Conservation (phyloP, 2,797 vertebrate species). For the Channallabes apus region DNA sequence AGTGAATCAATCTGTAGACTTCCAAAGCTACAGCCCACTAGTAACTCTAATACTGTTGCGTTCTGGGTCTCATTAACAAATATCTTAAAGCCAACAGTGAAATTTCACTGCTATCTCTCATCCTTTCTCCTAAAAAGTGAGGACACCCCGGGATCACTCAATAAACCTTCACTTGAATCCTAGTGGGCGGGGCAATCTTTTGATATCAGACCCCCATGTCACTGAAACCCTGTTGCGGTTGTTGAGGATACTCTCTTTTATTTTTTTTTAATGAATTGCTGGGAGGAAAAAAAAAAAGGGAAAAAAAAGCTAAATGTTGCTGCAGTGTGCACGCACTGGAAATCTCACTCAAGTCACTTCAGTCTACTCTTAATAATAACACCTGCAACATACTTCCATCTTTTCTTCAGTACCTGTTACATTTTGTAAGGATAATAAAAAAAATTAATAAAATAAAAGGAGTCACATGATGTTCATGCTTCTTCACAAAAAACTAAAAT, state of each 20-base stretch:
- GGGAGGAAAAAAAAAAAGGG: accelerated
- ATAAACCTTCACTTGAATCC: neutral
- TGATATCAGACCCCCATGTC: no score
- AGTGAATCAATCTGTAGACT: neutral
- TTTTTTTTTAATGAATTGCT: no score
- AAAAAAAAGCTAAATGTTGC: neutral
- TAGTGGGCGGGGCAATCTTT: no score
- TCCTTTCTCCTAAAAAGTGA: neutral
- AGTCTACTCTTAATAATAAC: neutral
- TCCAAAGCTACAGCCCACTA: neutral
- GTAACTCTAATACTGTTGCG: neutral
- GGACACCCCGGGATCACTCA: neutral
- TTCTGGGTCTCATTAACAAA: neutral
- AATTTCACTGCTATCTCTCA: neutral
- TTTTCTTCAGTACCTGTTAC: conserved; percentile 21
- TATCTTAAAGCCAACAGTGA: neutral
- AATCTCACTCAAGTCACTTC: neutral
- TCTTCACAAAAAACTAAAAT: conserved; percentile 9
- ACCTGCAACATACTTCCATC: neutral
- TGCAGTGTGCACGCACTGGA: neutral
- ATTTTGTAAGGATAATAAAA: neutral
- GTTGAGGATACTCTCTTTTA: neutral
- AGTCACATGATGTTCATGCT: neutral
- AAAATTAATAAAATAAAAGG: neutral
- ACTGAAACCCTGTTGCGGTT: neutral